Conservation (phyloP, 2,888 invertebrate genomes). For the Prosapia bicincta region DNA sequence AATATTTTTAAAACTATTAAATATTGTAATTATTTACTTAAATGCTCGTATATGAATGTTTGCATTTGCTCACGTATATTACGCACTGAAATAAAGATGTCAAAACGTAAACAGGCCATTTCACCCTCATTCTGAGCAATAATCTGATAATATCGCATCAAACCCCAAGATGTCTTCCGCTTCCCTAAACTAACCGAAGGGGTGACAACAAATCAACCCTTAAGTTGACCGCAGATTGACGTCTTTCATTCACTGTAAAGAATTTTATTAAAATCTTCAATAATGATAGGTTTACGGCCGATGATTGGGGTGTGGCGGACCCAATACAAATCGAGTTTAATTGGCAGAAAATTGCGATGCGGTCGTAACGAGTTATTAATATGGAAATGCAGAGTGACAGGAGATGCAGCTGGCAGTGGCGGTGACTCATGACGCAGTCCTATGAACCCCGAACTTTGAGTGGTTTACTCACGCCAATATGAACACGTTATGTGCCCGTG, state of each 20-base stretch:
- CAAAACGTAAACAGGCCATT: neutral
- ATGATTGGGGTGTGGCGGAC: neutral
- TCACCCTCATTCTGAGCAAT: neutral
- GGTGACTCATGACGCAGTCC: neutral
- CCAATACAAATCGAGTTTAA: constrained; percentile 35
- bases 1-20: too few species aligned
- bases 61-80: too few species aligned
- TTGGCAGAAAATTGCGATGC: constrained; percentile 39
- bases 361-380: constrained; percentile 36
- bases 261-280: neutral
- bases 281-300: neutral
- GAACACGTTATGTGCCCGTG: too few species aligned
- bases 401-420: neutral
- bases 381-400: constrained; percentile 34
- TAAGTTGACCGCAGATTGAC: neutral
- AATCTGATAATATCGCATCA: neutral
- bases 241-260: neutral
- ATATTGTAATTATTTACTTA: too few species aligned
- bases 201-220: neutral
- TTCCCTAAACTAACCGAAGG: neutral
- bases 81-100: too few species aligned
- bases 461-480: too few species aligned
- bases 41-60: too few species aligned
- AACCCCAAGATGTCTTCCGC: neutral
- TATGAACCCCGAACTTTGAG: too few species aligned